phyloP scores from a whole-genome alignment of 2,797 vertebrate species.

The Carduelis carduelis region DNA sequence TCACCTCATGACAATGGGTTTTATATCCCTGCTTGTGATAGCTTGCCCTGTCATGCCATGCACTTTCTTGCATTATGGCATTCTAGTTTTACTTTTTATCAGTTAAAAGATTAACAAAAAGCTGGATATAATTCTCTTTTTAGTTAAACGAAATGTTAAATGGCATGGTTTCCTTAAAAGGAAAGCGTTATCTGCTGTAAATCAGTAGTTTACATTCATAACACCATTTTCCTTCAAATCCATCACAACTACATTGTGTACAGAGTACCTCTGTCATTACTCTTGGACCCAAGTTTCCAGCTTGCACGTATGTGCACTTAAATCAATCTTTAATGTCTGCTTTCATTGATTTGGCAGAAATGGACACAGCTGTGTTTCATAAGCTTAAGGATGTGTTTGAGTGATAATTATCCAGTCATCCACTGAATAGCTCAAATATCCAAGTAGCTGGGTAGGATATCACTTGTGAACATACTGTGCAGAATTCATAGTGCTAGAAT shows the following conservation, averaged over 20 bases:
- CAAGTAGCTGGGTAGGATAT: neutral
- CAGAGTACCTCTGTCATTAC: neutral
- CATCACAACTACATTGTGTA: rapidly evolving
- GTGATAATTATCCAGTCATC: neutral
- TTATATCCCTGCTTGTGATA: neutral
- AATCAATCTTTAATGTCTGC: neutral
- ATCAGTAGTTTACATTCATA: neutral
- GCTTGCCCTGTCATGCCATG: neutral
- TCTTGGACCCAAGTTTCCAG: neutral
- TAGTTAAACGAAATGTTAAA: neutral
- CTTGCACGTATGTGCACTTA: neutral
- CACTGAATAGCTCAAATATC: neutral
- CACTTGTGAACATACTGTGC: neutral
- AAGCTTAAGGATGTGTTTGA: neutral
- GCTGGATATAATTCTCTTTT: neutral
- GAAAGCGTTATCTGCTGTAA: neutral
- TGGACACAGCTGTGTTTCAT: neutral
- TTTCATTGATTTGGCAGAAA: neutral
- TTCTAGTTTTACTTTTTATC: neutral
- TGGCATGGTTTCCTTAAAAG: neutral
- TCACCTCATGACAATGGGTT: neutral
- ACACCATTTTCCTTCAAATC: neutral
- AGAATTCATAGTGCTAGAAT: neutral
- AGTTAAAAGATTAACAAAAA: neutral
- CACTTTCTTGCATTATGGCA: neutral